Evolutionary conservation across 2,797 vertebrate genomes (phyloP).

Genomic region (Poliocrania exsul): DNA sequence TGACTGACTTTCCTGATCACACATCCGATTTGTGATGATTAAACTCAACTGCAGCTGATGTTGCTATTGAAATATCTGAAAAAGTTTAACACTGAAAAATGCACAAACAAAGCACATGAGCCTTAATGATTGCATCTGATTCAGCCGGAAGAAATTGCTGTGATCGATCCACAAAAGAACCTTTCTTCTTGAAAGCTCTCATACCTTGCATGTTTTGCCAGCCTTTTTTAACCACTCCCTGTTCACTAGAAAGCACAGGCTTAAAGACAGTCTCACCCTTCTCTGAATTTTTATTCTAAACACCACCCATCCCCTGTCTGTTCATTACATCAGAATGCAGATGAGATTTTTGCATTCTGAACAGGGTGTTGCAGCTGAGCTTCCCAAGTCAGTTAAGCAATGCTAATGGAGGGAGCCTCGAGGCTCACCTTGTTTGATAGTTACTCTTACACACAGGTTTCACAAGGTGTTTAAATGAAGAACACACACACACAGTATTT

Average conservation of each 20-base stretch:
- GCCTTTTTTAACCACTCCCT: neutral
- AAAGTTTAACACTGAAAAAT: neutral
- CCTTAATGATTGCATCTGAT: neutral
- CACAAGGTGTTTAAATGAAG: neutral
- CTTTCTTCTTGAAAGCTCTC: neutral
- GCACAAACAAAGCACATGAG: neutral
- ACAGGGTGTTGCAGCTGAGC: constrained; percentile 6
- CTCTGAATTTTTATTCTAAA: neutral
- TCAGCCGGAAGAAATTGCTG: neutral
- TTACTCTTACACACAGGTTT: neutral
- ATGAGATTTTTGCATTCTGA: neutral
- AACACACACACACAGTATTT: neutral
- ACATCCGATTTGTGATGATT: neutral
- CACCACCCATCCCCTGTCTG: neutral
- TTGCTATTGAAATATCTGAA: neutral
- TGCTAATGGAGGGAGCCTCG: neutral
- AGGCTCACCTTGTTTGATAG: neutral
- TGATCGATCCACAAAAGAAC: neutral
- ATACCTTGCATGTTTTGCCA: neutral
- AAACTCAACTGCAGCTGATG: neutral
- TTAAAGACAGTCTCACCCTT: neutral
- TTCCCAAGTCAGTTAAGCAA: neutral
- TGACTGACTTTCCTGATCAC: neutral
- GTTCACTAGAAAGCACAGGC: neutral
- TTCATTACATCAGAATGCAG: constrained; percentile 8